Base-by-base conservation (phyloP, 2,888 invertebrate genomes). In the Pseudanteris insignis region DNA sequence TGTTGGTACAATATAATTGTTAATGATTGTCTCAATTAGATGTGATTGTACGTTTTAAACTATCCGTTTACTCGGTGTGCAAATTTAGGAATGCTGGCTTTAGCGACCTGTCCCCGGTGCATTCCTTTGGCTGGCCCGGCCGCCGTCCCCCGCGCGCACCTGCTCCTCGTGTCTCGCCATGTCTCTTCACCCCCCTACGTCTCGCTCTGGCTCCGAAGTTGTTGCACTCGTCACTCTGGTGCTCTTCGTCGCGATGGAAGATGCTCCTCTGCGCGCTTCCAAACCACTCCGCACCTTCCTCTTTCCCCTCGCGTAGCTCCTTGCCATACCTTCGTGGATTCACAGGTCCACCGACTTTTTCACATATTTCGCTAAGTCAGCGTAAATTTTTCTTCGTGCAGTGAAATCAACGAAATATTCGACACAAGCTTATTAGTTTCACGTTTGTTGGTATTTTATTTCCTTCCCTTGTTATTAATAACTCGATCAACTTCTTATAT, bases 1-100 rank as follows among this genome's bases (percentile, higher is more conserved):
- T 6, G 18, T 18, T 18, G 18, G 18, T 3, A 18, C 18, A 18
- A 3, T 3, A 6, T 3, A 18, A 4, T 18, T 18, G 18, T 18
- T 18, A 6, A 6, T 18, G 3, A 18, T 18, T 4, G 6, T 6
- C 3, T 18, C 4, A 18, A 18, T 4, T 18, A 18, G 18, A 18
- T 6, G 18, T 18, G 18, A 18, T 18, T 18, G 18, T 18, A 3
- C 3, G 18, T 18, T 18, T 18, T 18, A 18, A 6, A 18, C 18
- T 4, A 18, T 18, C 18, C 3, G 18, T 18, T 18, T 34, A 41
- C 65, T 41, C 14, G 61, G 63, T 67, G 41, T 70, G 74, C 69
- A 70, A 74, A 75, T 75, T 75, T 75, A 59, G 72, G 75, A 75
- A 75, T 75, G 75, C 66, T 69, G 70, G 74, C 72, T 69, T 71